phyloP scores from a whole-genome alignment of 2,113 vertebrate species.

The Dasypus novemcinctus region DNA sequence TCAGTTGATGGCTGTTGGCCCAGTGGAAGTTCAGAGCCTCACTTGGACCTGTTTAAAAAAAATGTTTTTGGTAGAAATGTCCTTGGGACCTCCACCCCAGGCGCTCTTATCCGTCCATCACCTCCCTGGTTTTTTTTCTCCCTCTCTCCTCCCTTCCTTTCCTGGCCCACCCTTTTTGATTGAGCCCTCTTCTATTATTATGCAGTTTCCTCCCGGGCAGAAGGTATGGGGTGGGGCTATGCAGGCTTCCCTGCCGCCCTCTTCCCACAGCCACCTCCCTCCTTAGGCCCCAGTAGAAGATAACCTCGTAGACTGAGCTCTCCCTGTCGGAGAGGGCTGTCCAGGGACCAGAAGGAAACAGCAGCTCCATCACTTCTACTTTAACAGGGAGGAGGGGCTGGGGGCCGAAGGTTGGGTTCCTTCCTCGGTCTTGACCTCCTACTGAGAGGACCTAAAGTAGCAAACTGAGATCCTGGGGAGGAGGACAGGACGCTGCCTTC shows the following conservation, averaged over 20 bases:
- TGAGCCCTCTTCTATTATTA: neutral
- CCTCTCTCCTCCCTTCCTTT: neutral
- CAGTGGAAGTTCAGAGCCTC: neutral
- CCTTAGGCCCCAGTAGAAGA: neutral
- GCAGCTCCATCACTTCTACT: neutral
- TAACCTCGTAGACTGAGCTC: neutral
- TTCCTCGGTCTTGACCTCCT: constrained; percentile 5
- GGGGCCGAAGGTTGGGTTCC: neutral
- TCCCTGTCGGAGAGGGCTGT: neutral
- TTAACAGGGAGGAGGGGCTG: neutral
- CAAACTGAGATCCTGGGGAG: neutral
- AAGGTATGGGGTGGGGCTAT: neutral
- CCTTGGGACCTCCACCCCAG: neutral
- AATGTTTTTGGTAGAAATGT: neutral
- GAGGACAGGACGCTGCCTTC: neutral
- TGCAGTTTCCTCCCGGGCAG: neutral
- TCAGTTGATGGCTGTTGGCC: neutral
- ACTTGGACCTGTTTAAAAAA: neutral
- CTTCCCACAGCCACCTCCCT: neutral
- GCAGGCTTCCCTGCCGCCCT: neutral
- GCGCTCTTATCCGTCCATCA: neutral
- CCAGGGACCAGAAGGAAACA: neutral
- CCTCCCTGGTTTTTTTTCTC: neutral
- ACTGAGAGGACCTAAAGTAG: neutral
- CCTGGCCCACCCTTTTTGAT: neutral